Evolutionary conservation across 2,113 vertebrate species (phyloP).

Genomic region (Rhinolophus sinicus): DNA sequence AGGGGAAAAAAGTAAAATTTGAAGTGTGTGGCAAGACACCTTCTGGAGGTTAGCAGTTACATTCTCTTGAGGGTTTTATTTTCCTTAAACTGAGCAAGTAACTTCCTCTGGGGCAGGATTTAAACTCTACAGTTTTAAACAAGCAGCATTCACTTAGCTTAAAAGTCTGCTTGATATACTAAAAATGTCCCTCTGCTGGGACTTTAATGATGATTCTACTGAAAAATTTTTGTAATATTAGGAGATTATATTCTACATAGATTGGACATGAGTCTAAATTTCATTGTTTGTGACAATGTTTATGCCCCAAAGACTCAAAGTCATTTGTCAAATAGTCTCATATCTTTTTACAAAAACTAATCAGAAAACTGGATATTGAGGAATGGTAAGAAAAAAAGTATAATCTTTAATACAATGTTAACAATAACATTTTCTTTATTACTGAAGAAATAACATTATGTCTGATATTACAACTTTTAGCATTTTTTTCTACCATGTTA

Average conservation of each 20-base stretch:
- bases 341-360: background rate
- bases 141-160: background rate
- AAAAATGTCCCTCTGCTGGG: background rate
- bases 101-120: conserved; percentile 19
- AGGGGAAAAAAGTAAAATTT: background rate
- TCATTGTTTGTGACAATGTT: conserved; percentile 31
- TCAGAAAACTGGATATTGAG: conserved; percentile 29
- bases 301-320: background rate
- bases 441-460: background rate
- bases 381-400: background rate
- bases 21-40: background rate
- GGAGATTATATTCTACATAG: background rate
- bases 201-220: background rate
- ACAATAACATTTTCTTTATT: background rate
- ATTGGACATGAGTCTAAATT: conserved; percentile 17
- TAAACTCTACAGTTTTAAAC: conserved; percentile 33
- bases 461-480: background rate
- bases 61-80: background rate
- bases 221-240: conserved; percentile 9
- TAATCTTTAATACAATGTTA: conserved; percentile 11
- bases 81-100: background rate
- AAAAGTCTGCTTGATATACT: background rate
- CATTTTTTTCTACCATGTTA: background rate
- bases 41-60: background rate
- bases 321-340: conserved; percentile 1